Base-by-base conservation (phyloP, 2,113 vertebrate species). In the Trichechus manatus region DNA sequence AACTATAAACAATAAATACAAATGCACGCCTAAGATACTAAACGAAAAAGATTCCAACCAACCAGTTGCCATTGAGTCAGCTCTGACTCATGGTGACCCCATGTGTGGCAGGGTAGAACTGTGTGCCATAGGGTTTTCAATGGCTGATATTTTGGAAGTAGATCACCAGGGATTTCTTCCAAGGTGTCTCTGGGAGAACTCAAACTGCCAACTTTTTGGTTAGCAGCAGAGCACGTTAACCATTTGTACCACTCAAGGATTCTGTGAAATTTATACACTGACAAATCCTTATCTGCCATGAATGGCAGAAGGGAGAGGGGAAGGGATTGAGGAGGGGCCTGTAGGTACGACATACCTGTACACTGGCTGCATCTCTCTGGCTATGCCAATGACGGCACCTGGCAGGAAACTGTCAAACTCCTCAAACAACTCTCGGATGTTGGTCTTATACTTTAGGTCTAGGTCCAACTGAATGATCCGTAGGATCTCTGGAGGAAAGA, bases 341-440 rank as follows among this genome's bases (percentile, higher is more conserved):
- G 4, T 70, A 33, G 42, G 10, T 31, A 3, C 50, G 19, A 47
- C 95, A 0, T 98, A 99, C 99, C 99, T 99, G 99, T 99, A 99
- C 20, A 99, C 99, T 0, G 99, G 99, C 96, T 99, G 99, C 99
- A 99, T 99, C 98, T 99, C 99, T 86, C 98, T 98, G 68, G 99
- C 98, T 82, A 99, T 99, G 86, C 99, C 99, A 9, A 99, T 99
- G 39, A 99, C 98, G 0, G 99, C 99, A 85, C 98, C 99, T 0
- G 99, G 97, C 0, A 98, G 98, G 97, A 99, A 99, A 80, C 68
- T 98, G 87, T 99, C 98, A 82, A 99, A 99, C 97, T 99, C 99
- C 96, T 99, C 98, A 97, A 99, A 99, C 82, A 99, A 98, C 90
- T 99, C 99, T 96, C 98, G 98, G 98, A 99, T 99, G 98, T 99